These are phyloP conservation scores for Hyla sarda DNA, from an alignment of 2,113 vertebrate species.

Conservation along the genomic window DNA sequence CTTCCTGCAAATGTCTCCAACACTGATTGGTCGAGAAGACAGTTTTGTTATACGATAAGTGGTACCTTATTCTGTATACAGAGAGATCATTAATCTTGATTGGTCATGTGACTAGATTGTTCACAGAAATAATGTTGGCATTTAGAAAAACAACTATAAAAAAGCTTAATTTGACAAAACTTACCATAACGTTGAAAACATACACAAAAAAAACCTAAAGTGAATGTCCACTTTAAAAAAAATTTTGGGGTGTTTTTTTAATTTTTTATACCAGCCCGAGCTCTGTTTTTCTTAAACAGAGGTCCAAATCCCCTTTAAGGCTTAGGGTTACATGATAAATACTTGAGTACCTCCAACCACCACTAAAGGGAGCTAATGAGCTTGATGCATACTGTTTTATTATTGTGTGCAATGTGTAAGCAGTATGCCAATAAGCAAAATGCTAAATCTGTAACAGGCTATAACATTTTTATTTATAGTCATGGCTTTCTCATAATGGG, in stretches of 20 bases:
- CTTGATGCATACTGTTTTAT: neutral
- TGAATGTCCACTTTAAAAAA: neutral
- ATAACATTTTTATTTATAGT: too few relatives aligned
- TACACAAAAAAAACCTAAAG: neutral
- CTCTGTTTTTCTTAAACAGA: neutral
- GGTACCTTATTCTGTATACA: neutral
- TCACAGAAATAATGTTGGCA: neutral
- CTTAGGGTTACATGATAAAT: neutral
- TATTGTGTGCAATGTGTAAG: too few relatives aligned
- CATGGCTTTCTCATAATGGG: too few relatives aligned
- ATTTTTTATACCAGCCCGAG: neutral
- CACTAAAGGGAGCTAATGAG: too few relatives aligned
- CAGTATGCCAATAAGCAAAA: too few relatives aligned
- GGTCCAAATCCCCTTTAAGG: rapidly evolving
- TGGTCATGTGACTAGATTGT: neutral
- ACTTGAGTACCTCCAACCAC: too few relatives aligned
- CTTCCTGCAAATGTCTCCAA: constrained; percentile 19
- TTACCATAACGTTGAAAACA: neutral
- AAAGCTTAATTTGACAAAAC: neutral
- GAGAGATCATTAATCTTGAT: too few relatives aligned
- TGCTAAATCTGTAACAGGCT: too few relatives aligned
- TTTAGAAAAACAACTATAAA: neutral
- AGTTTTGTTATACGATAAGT: neutral
- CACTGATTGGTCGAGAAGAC: neutral
- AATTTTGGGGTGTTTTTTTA: neutral